A percentile compares a stretch with the other conserved stretches of the same genome.
phyloP scores from a whole-genome alignment of 2,888 invertebrate species.

The Thecocarcelia acutangulata region DNA sequence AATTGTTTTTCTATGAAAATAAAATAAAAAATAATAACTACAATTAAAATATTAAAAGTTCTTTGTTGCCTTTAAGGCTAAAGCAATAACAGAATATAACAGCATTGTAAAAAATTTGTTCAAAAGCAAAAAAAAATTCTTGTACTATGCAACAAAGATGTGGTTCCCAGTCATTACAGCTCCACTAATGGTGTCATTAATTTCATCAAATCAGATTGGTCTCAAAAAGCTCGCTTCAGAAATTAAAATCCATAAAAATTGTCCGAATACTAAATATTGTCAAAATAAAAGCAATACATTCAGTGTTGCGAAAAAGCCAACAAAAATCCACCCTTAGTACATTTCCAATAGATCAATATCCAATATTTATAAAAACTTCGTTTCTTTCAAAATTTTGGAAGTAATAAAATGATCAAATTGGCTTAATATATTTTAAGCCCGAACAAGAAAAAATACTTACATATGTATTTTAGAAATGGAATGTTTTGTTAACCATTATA shows the following conservation, averaged over 20 bases:
- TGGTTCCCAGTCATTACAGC: conserved; percentile 90
- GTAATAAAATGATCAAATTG: conserved; percentile 40
- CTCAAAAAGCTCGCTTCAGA: conserved; percentile 52
- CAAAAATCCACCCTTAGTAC: conserved; percentile 6
- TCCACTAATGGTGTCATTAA: conserved; percentile 99
- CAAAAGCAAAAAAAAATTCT: too few relatives aligned
- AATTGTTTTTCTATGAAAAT: too few relatives aligned
- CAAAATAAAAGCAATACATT: conserved; percentile 5
- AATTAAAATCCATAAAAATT: conserved; percentile 5
- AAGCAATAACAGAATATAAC: too few relatives aligned
- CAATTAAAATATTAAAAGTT: too few relatives aligned
- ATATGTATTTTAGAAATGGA: conserved; percentile 24
- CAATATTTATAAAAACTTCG: conserved; percentile 43
- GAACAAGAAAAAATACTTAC: neutral
- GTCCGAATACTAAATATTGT: too few relatives aligned
- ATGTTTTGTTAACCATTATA: conserved; percentile 47
- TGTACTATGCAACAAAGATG: conserved; percentile 84
- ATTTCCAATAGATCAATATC: conserved; percentile 47
- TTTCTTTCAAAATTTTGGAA: conserved; percentile 1
- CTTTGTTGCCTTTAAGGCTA: too few relatives aligned
- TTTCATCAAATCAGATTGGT: conserved; percentile 89
- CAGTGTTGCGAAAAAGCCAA: neutral
- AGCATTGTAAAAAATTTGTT: too few relatives aligned
- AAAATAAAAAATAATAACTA: too few relatives aligned
- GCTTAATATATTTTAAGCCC: conserved; percentile 42